Base-by-base conservation (phyloP, 1,140 invertebrate genomes). In the Caenorhabditis inopinata region DNA sequence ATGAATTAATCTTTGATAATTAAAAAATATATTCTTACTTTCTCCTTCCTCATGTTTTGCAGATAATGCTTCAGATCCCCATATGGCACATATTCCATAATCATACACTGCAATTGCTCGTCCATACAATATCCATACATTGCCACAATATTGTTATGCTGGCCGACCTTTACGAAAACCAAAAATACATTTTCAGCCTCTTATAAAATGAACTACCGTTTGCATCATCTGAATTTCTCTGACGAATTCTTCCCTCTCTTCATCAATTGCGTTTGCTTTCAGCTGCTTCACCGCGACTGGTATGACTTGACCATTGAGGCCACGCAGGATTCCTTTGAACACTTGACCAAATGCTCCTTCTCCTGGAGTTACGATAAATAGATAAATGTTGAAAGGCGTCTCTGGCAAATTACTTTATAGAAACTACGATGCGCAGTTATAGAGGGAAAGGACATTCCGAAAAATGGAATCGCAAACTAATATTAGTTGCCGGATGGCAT, bases 31-130 rank as follows among this genome's bases (percentile, higher is more conserved):
- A n/a, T n/a, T n/a, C n/a, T n/a, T 11, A 68, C 29, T 14, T 53
- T 78, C 2, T 77, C 81, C 35, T 82, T 82, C 12, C 81, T 21
- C 42, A 82, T 81, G 49, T 74, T 82, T 25, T 82, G 81, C 25
- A 82, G 32, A 62, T 82, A 82, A 35, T 80, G 81, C 48, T 82
- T 82, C 27, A 82, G 62, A 53, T 82, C 81, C 25, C 81, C 81
- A 53, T 74, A 82, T 5, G 81, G 81, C 16, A 82, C 79, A 48
- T 74, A 82, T 38, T 82, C 81, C 81, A 82, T 74, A 18, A 82
- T 68, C 79, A 82, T 80, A 29, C 81, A 82, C 53, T 80, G 78
- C 1, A 76, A 29, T 9, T 75, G 2, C 4, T 74, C 35, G n/a
- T 74, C 68, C 25, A 73, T 46, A 58, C 47, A 58, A 21, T 58